A percentile compares a stretch with the other conserved stretches of the same genome.
These are phyloP conservation scores for Paramormyrops hopkinsi DNA, from an alignment of 2,797 vertebrate species.

Conservation along the genomic window DNA sequence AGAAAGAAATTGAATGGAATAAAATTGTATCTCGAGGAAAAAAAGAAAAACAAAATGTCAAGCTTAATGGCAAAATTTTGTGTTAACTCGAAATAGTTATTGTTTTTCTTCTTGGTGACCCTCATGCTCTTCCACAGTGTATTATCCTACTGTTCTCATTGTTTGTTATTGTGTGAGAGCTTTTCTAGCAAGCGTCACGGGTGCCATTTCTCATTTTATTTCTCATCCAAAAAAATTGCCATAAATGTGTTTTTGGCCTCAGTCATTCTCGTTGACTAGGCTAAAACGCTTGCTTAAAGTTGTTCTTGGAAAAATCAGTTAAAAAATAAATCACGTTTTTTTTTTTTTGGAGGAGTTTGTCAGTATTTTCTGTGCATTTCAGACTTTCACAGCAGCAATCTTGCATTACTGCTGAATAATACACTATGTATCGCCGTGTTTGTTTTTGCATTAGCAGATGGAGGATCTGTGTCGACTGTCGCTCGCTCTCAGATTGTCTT, in stretches of 20 bases:
- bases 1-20: background rate
- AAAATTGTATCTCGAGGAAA: background rate
- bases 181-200: background rate
- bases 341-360: background rate
- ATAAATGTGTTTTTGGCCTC: too few species aligned
- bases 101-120: background rate
- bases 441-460: conserved; percentile 11
- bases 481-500: background rate
- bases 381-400: background rate
- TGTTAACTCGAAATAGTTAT: background rate
- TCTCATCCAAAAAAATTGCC: background rate
- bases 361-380: background rate
- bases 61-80: background rate
- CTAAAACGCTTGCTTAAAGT: background rate
- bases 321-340: background rate
- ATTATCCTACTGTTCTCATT: background rate
- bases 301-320: background rate
- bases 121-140: background rate
- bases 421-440: background rate
- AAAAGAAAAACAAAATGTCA: background rate
- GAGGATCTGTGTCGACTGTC: background rate
- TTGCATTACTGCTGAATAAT: background rate
- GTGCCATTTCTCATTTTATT: background rate
- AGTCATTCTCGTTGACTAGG: background rate
- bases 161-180: background rate